phyloP scores from a whole-genome alignment of 2,888 invertebrate species.

The Polymixis lichenea region DNA sequence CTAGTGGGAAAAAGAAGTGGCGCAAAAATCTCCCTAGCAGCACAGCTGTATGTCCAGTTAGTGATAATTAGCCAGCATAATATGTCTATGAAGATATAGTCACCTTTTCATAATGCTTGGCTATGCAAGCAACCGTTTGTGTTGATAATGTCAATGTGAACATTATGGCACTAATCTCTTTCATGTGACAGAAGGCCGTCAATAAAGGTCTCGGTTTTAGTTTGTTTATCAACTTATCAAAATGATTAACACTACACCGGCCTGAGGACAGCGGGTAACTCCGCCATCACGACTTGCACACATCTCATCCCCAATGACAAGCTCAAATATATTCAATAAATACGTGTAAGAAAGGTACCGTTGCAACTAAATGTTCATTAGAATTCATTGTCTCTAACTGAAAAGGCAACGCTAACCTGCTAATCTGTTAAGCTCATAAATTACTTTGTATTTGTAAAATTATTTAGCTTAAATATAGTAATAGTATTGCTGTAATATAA shows the following conservation, averaged over 20 bases:
- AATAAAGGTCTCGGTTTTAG: constrained; percentile 59
- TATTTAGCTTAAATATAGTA: constrained; percentile 45
- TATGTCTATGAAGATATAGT: background rate
- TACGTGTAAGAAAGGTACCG: constrained; percentile 41
- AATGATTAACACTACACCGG: constrained; percentile 48
- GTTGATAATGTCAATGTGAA: constrained; percentile 60
- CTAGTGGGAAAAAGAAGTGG: too few species aligned
- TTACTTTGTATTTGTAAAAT: constrained; percentile 24
- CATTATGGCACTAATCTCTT: constrained; percentile 70
- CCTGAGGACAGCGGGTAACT: constrained; percentile 60
- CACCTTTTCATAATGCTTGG: constrained; percentile 32
- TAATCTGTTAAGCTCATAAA: constrained; percentile 48
- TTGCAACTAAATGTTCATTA: constrained; percentile 40
- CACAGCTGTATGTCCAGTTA: too few species aligned
- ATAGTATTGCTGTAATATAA: constrained; percentile 37
- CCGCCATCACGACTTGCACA: constrained; percentile 65
- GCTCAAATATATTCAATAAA: constrained; percentile 44
- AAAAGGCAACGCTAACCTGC: constrained; percentile 10
- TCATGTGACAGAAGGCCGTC: constrained; percentile 68
- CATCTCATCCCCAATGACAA: constrained; percentile 45
- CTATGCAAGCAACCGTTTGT: constrained; percentile 38
- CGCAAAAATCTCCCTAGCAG: too few species aligned
- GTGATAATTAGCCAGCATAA: constrained; percentile 6
- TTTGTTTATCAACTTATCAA: constrained; percentile 65
- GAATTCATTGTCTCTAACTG: constrained; percentile 37